A percentile compares a stretch with the other conserved stretches of the same genome.
phyloP scores from a whole-genome alignment of 2,888 invertebrate species.

The Pasiphila rectangulata region DNA sequence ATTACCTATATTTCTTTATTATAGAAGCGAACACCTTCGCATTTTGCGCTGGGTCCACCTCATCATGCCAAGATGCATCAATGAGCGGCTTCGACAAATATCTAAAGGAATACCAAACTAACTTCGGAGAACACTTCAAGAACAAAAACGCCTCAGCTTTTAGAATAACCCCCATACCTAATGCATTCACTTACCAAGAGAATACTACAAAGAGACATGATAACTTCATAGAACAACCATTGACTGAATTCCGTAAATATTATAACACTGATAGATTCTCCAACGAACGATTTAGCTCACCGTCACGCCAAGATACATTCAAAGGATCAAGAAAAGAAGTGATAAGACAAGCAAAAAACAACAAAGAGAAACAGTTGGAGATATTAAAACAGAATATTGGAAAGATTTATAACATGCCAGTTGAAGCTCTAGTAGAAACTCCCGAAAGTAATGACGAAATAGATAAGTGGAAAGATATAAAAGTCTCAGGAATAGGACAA shows the following conservation, averaged over 20 bases:
- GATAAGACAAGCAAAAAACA: not conserved
- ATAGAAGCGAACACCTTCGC: conserved; percentile 39
- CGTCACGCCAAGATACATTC: conserved; percentile 9
- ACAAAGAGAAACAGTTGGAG: conserved; percentile 41
- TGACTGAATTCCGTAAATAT: conserved; percentile 62
- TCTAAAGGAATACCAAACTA: conserved; percentile 48
- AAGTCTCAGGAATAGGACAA: not conserved
- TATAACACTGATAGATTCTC: conserved; percentile 42
- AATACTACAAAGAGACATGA: conserved; percentile 11
- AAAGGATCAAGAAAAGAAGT: too few species aligned
- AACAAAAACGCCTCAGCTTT: conserved; percentile 38
- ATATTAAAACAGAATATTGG: conserved; percentile 48
- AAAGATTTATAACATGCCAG: conserved; percentile 45
- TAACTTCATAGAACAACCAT: conserved; percentile 60
- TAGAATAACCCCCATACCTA: conserved; percentile 14
- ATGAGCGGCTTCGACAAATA: conserved; percentile 51
- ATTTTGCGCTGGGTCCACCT: conserved; percentile 30
- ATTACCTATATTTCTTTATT: too few species aligned
- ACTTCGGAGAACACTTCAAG: conserved; percentile 40
- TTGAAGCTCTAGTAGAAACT: conserved; percentile 19
- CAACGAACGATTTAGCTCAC: not conserved
- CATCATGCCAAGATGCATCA: conserved; percentile 19
- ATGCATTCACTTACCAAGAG: conserved; percentile 5
- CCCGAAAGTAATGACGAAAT: conserved; percentile 4
- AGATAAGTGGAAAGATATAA: conserved; percentile 4